Percentiles rank a stretch among this genome's conserved stretches.
phyloP scores from a whole-genome alignment of 2,113 vertebrate species.

The Ammodytes marinus region DNA sequence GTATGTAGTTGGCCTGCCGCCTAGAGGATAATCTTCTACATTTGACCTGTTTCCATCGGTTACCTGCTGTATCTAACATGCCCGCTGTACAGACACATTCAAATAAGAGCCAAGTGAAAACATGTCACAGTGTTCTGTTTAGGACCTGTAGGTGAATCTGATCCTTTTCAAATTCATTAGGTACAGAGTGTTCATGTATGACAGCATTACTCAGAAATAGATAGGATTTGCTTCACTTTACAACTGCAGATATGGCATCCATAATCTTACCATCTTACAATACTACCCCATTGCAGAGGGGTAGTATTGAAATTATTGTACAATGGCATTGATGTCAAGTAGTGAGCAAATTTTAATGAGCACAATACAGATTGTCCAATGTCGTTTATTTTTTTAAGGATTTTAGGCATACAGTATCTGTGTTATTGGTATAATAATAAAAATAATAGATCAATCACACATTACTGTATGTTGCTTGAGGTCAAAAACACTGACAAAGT shows the following conservation, averaged over 20 bases:
- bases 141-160: not conserved
- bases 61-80: not conserved
- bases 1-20: slow-evolving; percentile 52
- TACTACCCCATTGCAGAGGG: slow-evolving; percentile 2
- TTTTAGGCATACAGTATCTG: not conserved
- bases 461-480: not conserved
- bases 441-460: not conserved
- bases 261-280: not conserved
- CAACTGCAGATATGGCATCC: slow-evolving; percentile 11
- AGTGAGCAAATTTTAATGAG: not conserved
- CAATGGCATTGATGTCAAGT: not conserved
- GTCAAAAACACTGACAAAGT: not conserved
- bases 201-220: not conserved
- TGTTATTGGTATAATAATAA: not conserved
- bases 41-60: slow-evolving; percentile 39
- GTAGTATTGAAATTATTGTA: not conserved
- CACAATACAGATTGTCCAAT: not conserved
- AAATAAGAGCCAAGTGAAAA: not conserved
- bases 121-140: not conserved
- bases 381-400: not conserved
- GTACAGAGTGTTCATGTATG: not conserved
- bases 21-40: slow-evolving; percentile 66
- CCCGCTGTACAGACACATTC: not conserved
- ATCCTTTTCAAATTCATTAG: not conserved
- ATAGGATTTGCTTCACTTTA: not conserved